Percentiles rank a stretch among this genome's conserved stretches.
phyloP scores from a whole-genome alignment of 2,888 invertebrate genomes.

The Deroplatys truncata region DNA sequence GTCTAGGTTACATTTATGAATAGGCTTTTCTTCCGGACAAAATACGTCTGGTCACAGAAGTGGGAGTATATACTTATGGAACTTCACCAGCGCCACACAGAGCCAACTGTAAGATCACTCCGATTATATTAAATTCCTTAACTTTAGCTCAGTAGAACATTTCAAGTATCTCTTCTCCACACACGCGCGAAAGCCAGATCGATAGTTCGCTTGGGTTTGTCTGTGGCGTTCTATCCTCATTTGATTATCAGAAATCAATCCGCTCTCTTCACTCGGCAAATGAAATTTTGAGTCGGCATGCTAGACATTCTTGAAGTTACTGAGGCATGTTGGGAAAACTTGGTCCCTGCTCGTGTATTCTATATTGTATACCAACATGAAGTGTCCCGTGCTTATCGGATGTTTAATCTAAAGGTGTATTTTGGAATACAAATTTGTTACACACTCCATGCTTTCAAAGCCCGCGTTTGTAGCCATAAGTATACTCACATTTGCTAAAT shows the following conservation, averaged over 20 bases:
- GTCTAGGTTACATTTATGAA: neutral
- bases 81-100: neutral
- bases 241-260: neutral
- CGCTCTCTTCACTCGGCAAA: neutral
- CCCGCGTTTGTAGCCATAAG: too few relatives aligned
- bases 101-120: neutral
- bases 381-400: too few relatives aligned
- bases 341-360: too few relatives aligned
- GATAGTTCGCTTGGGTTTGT: neutral
- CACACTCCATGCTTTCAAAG: too few relatives aligned
- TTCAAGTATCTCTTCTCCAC: slow-evolving; percentile 5
- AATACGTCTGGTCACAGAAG: neutral
- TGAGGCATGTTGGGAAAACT: neutral
- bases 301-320: neutral
- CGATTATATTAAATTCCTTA: slow-evolving; percentile 21
- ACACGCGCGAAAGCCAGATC: neutral
- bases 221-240: neutral
- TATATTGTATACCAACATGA: too few relatives aligned
- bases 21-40: neutral
- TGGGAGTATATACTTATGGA: neutral
- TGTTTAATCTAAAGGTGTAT: too few relatives aligned
- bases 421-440: too few relatives aligned
- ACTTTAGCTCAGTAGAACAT: slow-evolving; percentile 13
- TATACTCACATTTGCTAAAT: too few relatives aligned
- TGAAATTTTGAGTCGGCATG: neutral